Percentiles rank a stretch among this genome's conserved stretches.
Conservation (phyloP, 2,113 vertebrate species). For the Campylorhamphus procurvoides region DNA sequence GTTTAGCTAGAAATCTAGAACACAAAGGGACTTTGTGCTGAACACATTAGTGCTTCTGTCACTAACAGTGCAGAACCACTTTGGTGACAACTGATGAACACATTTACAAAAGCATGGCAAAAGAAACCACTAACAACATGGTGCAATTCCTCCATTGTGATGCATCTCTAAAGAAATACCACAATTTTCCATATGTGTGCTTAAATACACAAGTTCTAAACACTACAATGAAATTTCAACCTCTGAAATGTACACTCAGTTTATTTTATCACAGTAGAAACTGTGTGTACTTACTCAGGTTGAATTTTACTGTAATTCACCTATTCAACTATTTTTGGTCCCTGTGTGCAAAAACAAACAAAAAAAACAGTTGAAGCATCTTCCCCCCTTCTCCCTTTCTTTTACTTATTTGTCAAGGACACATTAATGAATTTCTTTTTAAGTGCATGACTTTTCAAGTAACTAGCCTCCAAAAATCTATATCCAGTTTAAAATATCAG, state of each 20-base stretch:
- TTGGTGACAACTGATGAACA: background rate
- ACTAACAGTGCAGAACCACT: background rate
- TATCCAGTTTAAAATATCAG: background rate
- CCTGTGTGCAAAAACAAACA: background rate
- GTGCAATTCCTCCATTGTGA: background rate
- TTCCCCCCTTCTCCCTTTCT: background rate
- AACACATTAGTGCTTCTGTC: background rate
- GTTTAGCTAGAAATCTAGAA: background rate
- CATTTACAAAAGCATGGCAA: background rate
- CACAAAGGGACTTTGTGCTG: background rate
- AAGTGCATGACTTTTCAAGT: constrained; percentile 48
- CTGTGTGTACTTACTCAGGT: background rate
- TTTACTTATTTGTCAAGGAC: background rate
- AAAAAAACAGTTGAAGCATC: background rate
- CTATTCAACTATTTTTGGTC: constrained; percentile 12
- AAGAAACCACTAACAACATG: background rate
- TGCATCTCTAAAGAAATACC: background rate
- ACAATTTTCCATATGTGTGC: background rate
- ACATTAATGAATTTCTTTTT: background rate
- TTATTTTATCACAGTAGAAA: background rate
- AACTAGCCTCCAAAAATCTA: background rate
- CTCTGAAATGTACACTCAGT: background rate
- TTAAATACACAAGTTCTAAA: background rate
- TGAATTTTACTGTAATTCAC: background rate
- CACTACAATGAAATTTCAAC: background rate